Evolutionary conservation across 2,888 invertebrate species (phyloP).

Genomic region (Nomada ruficornis): DNA sequence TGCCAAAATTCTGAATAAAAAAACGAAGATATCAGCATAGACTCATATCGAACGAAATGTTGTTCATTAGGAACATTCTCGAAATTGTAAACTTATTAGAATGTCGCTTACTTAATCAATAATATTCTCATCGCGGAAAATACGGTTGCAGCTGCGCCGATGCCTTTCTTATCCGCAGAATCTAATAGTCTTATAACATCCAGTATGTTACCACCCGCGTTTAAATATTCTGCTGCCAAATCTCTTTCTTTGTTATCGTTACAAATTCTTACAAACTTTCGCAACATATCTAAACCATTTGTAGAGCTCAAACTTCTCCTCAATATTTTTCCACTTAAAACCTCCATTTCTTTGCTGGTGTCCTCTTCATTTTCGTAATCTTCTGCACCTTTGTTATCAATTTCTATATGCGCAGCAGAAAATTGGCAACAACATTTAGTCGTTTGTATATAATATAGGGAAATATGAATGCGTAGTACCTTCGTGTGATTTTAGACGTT

Average conservation of each 20-base stretch:
- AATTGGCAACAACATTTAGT: background rate
- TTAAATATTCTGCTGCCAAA: conserved; percentile 88
- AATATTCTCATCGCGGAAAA: conserved; percentile 89
- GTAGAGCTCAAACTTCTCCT: conserved; percentile 71
- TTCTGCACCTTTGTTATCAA: conserved; percentile 7
- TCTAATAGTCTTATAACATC: conserved; percentile 89
- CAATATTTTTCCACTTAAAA: conserved; percentile 59
- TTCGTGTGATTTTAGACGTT: background rate
- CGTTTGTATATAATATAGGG: background rate
- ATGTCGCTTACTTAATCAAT: conserved; percentile 85
- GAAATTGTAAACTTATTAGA: background rate
- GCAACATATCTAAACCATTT: conserved; percentile 82
- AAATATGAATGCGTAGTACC: conserved; percentile 16
- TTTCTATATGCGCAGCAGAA: background rate
- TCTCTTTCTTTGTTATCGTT: conserved; percentile 85
- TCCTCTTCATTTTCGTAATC: conserved; percentile 4
- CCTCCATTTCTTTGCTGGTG: background rate
- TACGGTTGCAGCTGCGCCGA: conserved; percentile 86
- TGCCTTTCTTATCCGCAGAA: conserved; percentile 87
- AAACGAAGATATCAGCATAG: background rate
- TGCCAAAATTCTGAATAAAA: conserved; percentile 85
- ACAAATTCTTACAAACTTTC: conserved; percentile 87
- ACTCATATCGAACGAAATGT: background rate
- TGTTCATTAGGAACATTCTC: conserved; percentile 10
- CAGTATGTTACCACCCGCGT: conserved; percentile 89